Evolutionary conservation across 2,113 vertebrate genomes (phyloP).

Genomic region (Sinosuthora webbiana): DNA sequence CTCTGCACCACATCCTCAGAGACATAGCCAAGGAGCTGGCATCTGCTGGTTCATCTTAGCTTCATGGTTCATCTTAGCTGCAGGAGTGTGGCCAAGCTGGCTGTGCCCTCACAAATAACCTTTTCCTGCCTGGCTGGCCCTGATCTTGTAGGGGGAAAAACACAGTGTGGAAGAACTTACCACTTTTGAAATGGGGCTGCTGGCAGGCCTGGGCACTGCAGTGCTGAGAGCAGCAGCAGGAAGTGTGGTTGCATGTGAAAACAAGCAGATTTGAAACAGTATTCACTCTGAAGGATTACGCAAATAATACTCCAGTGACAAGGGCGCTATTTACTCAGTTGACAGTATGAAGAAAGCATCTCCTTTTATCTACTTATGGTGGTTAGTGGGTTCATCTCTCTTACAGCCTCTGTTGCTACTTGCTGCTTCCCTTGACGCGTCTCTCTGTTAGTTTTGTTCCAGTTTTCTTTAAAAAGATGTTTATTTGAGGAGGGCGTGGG

Average conservation of each 20-base stretch:
- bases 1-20: rapidly evolving
- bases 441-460: background rate
- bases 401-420: conserved; percentile 20
- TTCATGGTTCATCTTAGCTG: background rate
- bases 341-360: conserved; percentile 46
- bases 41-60: background rate
- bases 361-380: conserved; percentile 36
- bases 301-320: conserved; percentile 55
- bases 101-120: background rate
- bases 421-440: conserved; percentile 1
- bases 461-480: conserved; percentile 2
- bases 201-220: background rate
- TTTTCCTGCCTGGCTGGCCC: background rate
- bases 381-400: background rate
- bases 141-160: background rate
- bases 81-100: background rate
- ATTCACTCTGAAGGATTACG: conserved; percentile 35
- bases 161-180: background rate
- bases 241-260: conserved; percentile 50
- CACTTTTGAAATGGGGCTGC: background rate
- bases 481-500: background rate
- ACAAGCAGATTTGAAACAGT: conserved; percentile 55
- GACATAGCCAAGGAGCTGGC: background rate
- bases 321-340: conserved; percentile 40
- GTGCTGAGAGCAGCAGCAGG: conserved; percentile 38